Percentiles rank a stretch among this genome's conserved stretches.
Evolutionary conservation across 2,888 invertebrate genomes (phyloP).

Genomic region (Seladonia tumulorum): DNA sequence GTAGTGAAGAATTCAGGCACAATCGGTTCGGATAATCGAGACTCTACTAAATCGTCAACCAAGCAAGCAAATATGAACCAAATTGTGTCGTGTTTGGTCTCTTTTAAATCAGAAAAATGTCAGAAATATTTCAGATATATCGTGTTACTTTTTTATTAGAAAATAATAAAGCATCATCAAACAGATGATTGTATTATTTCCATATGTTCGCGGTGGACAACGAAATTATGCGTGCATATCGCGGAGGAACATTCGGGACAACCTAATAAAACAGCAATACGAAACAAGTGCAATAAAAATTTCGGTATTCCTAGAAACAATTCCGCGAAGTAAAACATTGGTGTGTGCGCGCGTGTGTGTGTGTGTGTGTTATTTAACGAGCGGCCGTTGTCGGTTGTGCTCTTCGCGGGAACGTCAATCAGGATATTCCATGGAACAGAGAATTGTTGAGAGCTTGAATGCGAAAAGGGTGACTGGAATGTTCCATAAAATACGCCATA

Average conservation of each 20-base stretch:
- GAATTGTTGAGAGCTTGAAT: neutral
- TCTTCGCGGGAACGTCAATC: neutral
- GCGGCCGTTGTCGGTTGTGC: neutral
- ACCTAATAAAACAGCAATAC: neutral
- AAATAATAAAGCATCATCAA: neutral
- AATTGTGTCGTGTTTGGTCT: too few relatives aligned
- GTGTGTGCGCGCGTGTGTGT: neutral
- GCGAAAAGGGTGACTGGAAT: neutral
- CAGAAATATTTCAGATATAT: neutral
- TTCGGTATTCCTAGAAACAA: neutral
- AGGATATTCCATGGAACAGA: neutral
- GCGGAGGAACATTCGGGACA: neutral
- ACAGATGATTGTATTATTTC: neutral
- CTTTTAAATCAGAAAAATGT: too few relatives aligned
- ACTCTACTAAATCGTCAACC: too few relatives aligned
- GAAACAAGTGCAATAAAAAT: neutral
- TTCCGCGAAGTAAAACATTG: neutral
- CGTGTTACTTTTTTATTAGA: too few relatives aligned
- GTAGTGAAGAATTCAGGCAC: too few relatives aligned
- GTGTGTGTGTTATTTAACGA: neutral
- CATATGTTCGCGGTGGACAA: neutral
- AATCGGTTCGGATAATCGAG: too few relatives aligned
- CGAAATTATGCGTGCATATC: neutral
- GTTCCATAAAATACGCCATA: constrained; percentile 2
- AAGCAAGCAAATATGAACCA: too few relatives aligned